Evolutionary conservation across 2,113 vertebrate genomes (phyloP), one percentile per base, ranked within the genome.

Genomic region (Xenus cinereus): DNA sequence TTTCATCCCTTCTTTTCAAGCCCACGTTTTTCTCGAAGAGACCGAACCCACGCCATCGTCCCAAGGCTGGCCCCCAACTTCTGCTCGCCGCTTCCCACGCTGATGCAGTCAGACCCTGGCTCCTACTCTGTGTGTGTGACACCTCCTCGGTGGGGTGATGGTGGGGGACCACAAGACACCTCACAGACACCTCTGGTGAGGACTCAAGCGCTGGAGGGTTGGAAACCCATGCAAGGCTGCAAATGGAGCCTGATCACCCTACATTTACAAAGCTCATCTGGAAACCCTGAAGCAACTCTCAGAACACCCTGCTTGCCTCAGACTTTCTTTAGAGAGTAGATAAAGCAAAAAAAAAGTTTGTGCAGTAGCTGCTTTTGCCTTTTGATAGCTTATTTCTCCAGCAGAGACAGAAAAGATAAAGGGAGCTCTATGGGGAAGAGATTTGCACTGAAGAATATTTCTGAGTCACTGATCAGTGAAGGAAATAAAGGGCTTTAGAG

Each of bases 391-490:
- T 77, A 37, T 81, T 90, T 91, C 71, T 79, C 54, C 57, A 80
- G 53, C 28, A 83, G 20, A 73, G 86, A 72, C 12, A 84, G 50
- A 62, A 95, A 95, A 84, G 71, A 93, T 59, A 83, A 91, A 85
- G 62, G 24, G 54, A 87, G 48, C 30, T 83, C 82, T 87, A 28
- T 15, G n/a, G 35, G 76, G 76, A 95, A 91, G 86, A 73, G 32
- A 50, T 73, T 51, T 87, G 51, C 15, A 22, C 33, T 81, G 82
- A 91, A 64, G 57, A 90, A 33, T 89, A 50, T 97, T 95, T 95
- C 75, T 62, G 62, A 93, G 41, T 90, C 93, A 93, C 69, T 96
- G 91, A 96, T 87, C 88, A 93, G 80, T 96, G 78, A 89, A 90
- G 66, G 30, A 92, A 95, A 84, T 87, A 91, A 76, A 89, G n/a